phyloP scores from a whole-genome alignment of 53 echinoderm and acorn worm genomes.

The Echinometra lucunter region DNA sequence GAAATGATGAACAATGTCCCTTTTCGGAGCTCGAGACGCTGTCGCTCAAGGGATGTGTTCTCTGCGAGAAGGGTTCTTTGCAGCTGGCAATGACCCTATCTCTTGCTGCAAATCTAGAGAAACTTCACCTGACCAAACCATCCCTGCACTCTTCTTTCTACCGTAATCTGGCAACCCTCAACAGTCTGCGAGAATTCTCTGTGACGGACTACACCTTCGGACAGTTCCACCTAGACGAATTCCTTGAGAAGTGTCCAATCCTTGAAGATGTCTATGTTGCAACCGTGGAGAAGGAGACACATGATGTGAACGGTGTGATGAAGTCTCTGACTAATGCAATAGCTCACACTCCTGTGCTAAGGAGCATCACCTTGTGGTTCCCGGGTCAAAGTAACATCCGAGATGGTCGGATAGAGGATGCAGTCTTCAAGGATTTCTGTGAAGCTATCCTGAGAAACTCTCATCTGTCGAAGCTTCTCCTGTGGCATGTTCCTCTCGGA shows the following conservation, averaged over 20 bases:
- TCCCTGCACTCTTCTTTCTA: conserved; percentile 32
- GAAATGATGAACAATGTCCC: neutral
- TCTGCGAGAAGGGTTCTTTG: conserved; percentile 11
- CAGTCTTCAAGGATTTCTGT: conserved; percentile 36
- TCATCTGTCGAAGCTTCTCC: conserved; percentile 59
- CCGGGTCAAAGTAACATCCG: neutral
- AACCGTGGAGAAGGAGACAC: conserved; percentile 4
- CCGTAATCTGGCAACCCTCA: conserved; percentile 23
- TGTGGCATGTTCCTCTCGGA: conserved; percentile 67
- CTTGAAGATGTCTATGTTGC: conserved; percentile 61
- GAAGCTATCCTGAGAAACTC: conserved; percentile 25
- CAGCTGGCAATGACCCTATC: conserved; percentile 58
- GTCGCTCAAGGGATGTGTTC: conserved; percentile 46
- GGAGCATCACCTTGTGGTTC: conserved; percentile 63
- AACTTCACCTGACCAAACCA: conserved; percentile 61
- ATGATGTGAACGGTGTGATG: conserved; percentile 55
- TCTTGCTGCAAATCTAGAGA: conserved; percentile 24
- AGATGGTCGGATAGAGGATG: neutral
- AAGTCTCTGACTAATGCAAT: conserved; percentile 55
- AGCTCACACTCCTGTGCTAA: conserved; percentile 38
- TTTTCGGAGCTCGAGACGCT: conserved; percentile 38
- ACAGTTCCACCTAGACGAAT: conserved; percentile 31
- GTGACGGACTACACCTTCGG: conserved; percentile 31
- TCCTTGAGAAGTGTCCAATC: conserved; percentile 54
- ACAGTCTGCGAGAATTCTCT: conserved; percentile 37